Percentiles rank a stretch among this genome's conserved stretches.
Conservation (phyloP, 2,113 vertebrate species). For the Micromys minutus region DNA sequence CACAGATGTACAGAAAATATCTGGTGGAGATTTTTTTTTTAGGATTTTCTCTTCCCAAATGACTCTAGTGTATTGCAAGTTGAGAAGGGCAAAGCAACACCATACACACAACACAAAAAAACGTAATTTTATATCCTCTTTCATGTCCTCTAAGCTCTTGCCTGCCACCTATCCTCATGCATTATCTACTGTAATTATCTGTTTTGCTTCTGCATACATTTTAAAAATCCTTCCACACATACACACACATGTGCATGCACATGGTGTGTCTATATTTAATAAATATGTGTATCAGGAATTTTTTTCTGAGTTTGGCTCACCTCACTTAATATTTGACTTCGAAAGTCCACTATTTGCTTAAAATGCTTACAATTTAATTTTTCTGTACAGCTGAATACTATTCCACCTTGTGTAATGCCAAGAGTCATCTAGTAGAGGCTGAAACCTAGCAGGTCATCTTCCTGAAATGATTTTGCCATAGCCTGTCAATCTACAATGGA, state of each 20-base stretch:
- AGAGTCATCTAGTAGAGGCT: too few relatives aligned
- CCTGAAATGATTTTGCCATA: too few relatives aligned
- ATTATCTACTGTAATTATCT: neutral
- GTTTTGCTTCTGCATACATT: neutral
- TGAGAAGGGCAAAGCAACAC: neutral
- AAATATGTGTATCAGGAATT: too few relatives aligned
- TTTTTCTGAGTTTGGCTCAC: neutral
- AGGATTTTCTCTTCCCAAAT: neutral
- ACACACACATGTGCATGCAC: neutral
- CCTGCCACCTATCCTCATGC: neutral
- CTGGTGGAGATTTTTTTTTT: neutral
- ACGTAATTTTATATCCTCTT: neutral
- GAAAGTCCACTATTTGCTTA: neutral
- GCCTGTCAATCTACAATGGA: too few relatives aligned
- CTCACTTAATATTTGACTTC: neutral
- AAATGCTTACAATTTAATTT: neutral
- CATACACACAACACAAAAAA: neutral
- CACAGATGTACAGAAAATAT: neutral
- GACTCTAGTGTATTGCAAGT: neutral
- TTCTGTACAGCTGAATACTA: neutral
- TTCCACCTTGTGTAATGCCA: neutral
- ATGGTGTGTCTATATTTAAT: too few relatives aligned
- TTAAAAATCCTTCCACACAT: too few relatives aligned
- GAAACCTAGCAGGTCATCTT: too few relatives aligned
- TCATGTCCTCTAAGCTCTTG: neutral